Conservation (phyloP, 2,113 vertebrate genomes). For the Poeciliopsis occidentalis region DNA sequence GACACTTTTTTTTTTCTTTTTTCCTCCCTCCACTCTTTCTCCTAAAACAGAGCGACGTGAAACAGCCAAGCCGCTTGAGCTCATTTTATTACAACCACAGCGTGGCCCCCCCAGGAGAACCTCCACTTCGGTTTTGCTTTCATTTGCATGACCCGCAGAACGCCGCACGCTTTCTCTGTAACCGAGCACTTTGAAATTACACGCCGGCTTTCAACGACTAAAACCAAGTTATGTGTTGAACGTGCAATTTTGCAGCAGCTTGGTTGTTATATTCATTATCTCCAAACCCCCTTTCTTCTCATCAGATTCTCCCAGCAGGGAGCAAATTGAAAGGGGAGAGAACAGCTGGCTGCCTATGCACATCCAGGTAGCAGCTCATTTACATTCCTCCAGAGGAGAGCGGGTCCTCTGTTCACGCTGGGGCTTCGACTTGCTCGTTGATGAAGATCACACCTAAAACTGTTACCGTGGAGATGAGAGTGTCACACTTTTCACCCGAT, state of each 20-base stretch:
- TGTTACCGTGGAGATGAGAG: conserved; percentile 11
- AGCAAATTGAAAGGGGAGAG: conserved; percentile 56
- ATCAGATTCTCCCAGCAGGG: conserved; percentile 54
- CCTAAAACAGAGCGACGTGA: conserved; percentile 34
- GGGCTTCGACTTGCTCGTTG: conserved; percentile 9
- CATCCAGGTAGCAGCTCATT: conserved; percentile 37
- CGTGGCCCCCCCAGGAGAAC: conserved; percentile 40
- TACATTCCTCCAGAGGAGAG: conserved; percentile 25
- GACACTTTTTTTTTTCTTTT: conserved; percentile 2
- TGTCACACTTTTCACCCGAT: conserved; percentile 16
- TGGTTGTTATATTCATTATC: conserved; percentile 35
- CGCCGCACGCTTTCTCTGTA: conserved; percentile 8
- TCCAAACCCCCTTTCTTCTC: conserved; percentile 24
- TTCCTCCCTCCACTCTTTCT: conserved; percentile 4
- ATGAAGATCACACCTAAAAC: conserved; percentile 8
- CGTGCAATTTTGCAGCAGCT: conserved; percentile 37
- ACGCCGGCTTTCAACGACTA: conserved; percentile 1
- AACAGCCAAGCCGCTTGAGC: conserved; percentile 46
- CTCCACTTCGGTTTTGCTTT: conserved; percentile 48
- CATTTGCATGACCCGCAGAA: conserved; percentile 62
- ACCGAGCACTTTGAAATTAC: conserved; percentile 13
- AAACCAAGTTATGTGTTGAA: conserved; percentile 24
- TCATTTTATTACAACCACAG: conserved; percentile 67
- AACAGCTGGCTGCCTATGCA: conserved; percentile 35
- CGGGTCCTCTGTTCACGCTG: conserved; percentile 3